These are phyloP conservation scores for Anastatus disparis DNA, from an alignment of 1,140 invertebrate species.

Conservation along the genomic window DNA sequence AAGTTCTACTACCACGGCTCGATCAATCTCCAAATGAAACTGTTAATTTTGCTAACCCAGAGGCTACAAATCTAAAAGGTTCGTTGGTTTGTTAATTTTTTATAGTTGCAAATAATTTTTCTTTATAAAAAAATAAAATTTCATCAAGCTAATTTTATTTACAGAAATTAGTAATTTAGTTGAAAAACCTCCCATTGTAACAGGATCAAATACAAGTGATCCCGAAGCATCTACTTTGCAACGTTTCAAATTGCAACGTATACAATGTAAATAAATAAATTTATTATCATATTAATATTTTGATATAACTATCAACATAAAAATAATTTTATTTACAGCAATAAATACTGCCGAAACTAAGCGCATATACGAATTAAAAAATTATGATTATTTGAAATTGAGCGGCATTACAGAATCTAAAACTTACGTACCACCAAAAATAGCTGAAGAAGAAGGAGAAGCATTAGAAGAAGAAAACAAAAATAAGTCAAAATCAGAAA, in stretches of 20 bases:
- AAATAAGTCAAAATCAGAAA: too few relatives aligned
- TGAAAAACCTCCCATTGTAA: neutral
- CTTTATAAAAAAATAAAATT: too few relatives aligned
- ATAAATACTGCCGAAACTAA: conserved; percentile 36
- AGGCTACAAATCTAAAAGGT: too few relatives aligned
- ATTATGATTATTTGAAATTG: conserved; percentile 49
- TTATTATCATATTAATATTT: conserved; percentile 6
- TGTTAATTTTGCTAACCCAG: too few relatives aligned
- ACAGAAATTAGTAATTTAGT: neutral
- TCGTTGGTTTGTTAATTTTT: too few relatives aligned
- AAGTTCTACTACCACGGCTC: too few relatives aligned
- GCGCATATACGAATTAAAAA: conserved; percentile 54
- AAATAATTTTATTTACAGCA: conserved; percentile 34
- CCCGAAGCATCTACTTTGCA: neutral
- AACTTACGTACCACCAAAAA: neutral
- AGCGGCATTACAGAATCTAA: conserved; percentile 38
- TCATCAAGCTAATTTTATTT: too few relatives aligned
- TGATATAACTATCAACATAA: neutral
- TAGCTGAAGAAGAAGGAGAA: neutral
- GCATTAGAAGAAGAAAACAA: neutral
- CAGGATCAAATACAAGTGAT: neutral
- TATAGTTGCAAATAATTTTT: too few relatives aligned
- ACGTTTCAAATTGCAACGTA: conserved; percentile 12
- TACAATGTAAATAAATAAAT: conserved; percentile 32
- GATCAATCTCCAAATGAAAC: too few relatives aligned